Evolutionary conservation across 2,888 invertebrate genomes (phyloP).

Genomic region (Sinodicranocentrus sp.): DNA sequence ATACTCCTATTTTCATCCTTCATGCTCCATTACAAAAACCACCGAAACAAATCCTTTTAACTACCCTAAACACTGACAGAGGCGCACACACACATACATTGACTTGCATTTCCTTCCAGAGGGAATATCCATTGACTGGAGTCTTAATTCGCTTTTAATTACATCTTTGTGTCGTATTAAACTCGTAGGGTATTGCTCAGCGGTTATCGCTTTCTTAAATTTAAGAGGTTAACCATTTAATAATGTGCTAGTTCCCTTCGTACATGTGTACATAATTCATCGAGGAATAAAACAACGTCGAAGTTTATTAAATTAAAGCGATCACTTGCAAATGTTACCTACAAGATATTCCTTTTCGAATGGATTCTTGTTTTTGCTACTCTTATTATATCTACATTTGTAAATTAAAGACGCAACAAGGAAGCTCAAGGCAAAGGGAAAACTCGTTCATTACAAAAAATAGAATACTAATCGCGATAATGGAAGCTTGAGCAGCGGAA

Average conservation of each 20-base stretch:
- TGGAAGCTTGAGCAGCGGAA: slow-evolving; percentile 5
- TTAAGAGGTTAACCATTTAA: slow-evolving; percentile 11
- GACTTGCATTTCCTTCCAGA: slow-evolving; percentile 19
- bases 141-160: slow-evolving; percentile 60
- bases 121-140: slow-evolving; percentile 54
- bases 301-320: too few relatives aligned
- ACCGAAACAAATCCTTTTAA: slow-evolving; percentile 76
- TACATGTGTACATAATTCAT: too few relatives aligned
- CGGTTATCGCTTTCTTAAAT: background rate
- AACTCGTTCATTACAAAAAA: too few relatives aligned
- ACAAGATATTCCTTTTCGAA: too few relatives aligned
- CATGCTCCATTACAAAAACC: slow-evolving; percentile 75
- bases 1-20: slow-evolving; percentile 21
- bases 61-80: slow-evolving; percentile 16
- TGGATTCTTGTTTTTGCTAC: too few relatives aligned
- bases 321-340: too few relatives aligned
- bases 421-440: too few relatives aligned
- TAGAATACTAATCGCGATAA: slow-evolving; percentile 9
- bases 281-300: too few relatives aligned
- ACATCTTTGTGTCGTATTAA: slow-evolving; percentile 34
- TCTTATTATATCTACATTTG: too few relatives aligned
- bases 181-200: background rate
- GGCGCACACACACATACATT: slow-evolving; percentile 24
- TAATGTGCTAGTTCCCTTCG: too few relatives aligned
- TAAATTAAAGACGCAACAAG: too few relatives aligned